Evolutionary conservation across 2,797 vertebrate species (phyloP).

Genomic region (Sebastes vulpes): DNA sequence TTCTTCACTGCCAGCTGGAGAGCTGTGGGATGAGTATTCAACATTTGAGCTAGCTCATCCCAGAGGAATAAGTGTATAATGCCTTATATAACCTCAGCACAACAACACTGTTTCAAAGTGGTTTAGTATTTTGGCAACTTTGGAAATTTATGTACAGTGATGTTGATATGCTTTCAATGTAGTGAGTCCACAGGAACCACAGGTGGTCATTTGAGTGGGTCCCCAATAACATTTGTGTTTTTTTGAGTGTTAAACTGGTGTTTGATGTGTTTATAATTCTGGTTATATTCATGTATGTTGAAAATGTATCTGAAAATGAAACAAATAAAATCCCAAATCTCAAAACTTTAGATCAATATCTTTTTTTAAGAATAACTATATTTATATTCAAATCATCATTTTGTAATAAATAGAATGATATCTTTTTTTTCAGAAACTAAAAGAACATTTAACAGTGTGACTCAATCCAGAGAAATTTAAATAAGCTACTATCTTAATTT

Average conservation of each 20-base stretch:
- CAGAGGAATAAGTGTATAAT: slow-evolving; percentile 16
- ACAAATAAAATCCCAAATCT: not conserved
- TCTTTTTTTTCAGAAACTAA: not conserved
- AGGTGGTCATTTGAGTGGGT: too few species aligned
- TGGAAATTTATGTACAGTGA: not conserved
- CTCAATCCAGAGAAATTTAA: not conserved
- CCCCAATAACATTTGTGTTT: not conserved
- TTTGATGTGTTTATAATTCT: not conserved
- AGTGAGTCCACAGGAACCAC: not conserved
- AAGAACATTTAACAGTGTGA: not conserved
- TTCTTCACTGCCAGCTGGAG: slow-evolving; percentile 12
- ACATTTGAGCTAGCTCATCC: slow-evolving; percentile 22
- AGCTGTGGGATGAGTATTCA: slow-evolving; percentile 19
- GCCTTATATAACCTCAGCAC: slow-evolving; percentile 15
- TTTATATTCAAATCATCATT: not conserved
- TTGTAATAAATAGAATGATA: not conserved
- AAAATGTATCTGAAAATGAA: not conserved
- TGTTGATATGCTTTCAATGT: not conserved
- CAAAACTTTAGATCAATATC: accelerated
- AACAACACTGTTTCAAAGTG: slow-evolving; percentile 16
- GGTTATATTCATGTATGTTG: not conserved
- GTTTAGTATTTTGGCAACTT: slow-evolving; percentile 23
- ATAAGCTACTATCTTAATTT: not conserved
- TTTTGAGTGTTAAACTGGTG: not conserved
- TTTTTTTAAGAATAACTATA: accelerated